phyloP scores from a whole-genome alignment of 2,888 invertebrate species.

The Pachymerium ferrugineum region DNA sequence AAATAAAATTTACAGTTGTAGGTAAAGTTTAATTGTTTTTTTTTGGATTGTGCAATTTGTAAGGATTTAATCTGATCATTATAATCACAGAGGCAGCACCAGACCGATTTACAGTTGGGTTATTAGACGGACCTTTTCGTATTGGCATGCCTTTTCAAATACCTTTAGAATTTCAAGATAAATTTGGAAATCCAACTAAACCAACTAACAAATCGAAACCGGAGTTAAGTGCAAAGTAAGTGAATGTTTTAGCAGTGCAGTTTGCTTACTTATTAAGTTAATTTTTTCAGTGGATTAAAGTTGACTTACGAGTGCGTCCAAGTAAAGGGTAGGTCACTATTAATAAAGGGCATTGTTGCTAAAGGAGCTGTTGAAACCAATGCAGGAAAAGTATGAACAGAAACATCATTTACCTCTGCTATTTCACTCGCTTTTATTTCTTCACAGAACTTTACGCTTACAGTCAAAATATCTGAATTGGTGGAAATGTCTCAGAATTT shows the following conservation, averaged over 20 bases:
- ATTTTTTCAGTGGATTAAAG: slow-evolving; percentile 43
- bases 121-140: slow-evolving; percentile 47
- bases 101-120: slow-evolving; percentile 45
- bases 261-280: not conserved
- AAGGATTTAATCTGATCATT: not conserved
- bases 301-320: slow-evolving; percentile 41
- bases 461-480: slow-evolving; percentile 43
- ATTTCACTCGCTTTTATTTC: slow-evolving; percentile 33
- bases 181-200: slow-evolving; percentile 44
- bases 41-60: not conserved
- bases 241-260: not conserved
- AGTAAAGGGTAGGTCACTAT: slow-evolving; percentile 42
- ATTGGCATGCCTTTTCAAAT: slow-evolving; percentile 46
- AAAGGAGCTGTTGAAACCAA: slow-evolving; percentile 42
- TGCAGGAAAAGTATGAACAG: slow-evolving; percentile 45
- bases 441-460: slow-evolving; percentile 45
- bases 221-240: slow-evolving; percentile 43
- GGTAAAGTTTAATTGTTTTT: slow-evolving; percentile 39
- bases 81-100: slow-evolving; percentile 47
- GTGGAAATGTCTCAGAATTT: slow-evolving; percentile 42
- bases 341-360: slow-evolving; percentile 44
- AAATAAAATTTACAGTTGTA: slow-evolving; percentile 44
- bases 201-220: slow-evolving; percentile 43
- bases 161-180: slow-evolving; percentile 46
- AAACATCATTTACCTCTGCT: too few relatives aligned